A percentile compares a stretch with the other conserved stretches of the same genome.
phyloP scores from a whole-genome alignment of 2,888 invertebrate species.

The Cheilosia scutellata region DNA sequence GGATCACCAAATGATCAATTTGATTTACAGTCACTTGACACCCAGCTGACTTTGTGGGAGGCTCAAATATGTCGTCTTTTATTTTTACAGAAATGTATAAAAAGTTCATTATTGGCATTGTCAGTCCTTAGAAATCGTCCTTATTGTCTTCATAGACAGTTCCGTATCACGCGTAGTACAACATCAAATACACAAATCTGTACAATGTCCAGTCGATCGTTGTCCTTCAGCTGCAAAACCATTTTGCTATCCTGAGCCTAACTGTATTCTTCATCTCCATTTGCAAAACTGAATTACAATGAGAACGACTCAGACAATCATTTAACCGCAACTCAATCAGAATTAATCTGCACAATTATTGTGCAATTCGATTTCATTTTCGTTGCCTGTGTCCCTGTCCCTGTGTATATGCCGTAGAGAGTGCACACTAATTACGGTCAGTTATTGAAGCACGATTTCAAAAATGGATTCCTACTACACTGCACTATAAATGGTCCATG shows the following conservation, averaged over 20 bases:
- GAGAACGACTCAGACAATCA: constrained; percentile 20
- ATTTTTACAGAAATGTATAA: too few species aligned
- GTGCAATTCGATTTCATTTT: constrained; percentile 49
- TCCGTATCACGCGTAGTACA: too few species aligned
- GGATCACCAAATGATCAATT: too few species aligned
- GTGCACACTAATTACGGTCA: constrained; percentile 62
- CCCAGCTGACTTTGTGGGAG: too few species aligned
- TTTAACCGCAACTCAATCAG: constrained; percentile 68
- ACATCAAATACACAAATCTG: too few species aligned
- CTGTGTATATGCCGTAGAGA: constrained; percentile 22
- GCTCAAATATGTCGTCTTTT: too few species aligned
- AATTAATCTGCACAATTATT: constrained; percentile 70
- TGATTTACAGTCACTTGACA: too few species aligned
- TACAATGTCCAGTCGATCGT: too few species aligned
- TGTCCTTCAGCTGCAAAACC: background rate
- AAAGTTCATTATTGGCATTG: too few species aligned
- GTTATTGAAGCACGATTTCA: constrained; percentile 59
- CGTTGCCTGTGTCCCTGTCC: background rate
- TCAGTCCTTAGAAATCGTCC: too few species aligned
- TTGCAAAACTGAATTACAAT: constrained; percentile 38
- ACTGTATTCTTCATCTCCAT: constrained; percentile 15
- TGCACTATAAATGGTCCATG: constrained; percentile 9
- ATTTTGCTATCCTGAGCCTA: background rate
- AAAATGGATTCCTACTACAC: constrained; percentile 32
- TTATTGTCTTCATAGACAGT: too few species aligned